Evolutionary conservation across 2,888 invertebrate species (phyloP), one percentile per base, ranked within the genome.

Genomic region (Artemia sinica): DNA sequence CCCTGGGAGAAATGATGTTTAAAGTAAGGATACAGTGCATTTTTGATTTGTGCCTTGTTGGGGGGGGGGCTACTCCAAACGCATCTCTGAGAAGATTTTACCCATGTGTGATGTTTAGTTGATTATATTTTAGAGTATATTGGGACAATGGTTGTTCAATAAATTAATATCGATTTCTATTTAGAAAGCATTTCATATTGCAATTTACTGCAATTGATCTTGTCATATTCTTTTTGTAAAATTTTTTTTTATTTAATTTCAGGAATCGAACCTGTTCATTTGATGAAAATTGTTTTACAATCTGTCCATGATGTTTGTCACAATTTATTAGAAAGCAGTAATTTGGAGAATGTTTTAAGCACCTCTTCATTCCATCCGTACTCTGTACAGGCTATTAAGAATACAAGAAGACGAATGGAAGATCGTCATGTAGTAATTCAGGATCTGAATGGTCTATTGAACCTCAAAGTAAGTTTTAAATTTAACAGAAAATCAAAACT

Each of bases 331-430:
- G 81, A 82, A 74, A 76, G 87, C 74, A 84, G 84, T 18, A 65
- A 66, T n/a, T 49, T 66, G 41, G 67, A 69, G 4, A 69, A 71
- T 69, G 70, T 68, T 9, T 68, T 68, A 8, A 50, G 67, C 10
- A 68, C 81, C 72, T 77, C 79, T 71, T 78, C 79, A 63, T 76
- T 78, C 72, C 81, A 81, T 72, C 75, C 79, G 67, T 80, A 83
- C 58, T 86, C 86, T 72, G 83, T 84, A 50, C 84, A 83, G 74
- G 87, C 89, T 68, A 83, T 86, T 49, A 90, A 87, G 79, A 94
- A 95, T 79, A 83, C 83, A 51, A 83, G 93, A 69, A 82, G 93
- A 70, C 86, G 84, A 76, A 94, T 95, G 94, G 95, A 96, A 79
- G 95, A 96, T 78, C 82, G 91, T 67, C 88, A 91, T 76, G 85